phyloP scores from a whole-genome alignment of 2,797 vertebrate species.

The Pseudochirops corinnae region DNA sequence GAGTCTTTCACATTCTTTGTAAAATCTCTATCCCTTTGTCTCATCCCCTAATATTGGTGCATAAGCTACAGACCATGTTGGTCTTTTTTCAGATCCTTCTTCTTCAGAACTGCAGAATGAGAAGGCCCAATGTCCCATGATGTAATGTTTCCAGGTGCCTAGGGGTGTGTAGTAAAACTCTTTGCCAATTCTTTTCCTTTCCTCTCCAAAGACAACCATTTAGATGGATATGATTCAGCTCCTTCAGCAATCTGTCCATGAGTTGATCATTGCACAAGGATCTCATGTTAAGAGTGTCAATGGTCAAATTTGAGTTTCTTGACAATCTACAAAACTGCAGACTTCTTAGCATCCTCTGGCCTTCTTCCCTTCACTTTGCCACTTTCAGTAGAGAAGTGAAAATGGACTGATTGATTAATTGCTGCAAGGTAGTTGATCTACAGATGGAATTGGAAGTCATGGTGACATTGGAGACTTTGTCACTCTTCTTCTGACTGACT shows the following conservation, averaged over 20 bases:
- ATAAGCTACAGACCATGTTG: not conserved
- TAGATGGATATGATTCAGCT: not conserved
- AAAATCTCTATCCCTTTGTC: not conserved
- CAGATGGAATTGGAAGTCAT: conserved; percentile 45
- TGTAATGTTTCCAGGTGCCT: not conserved
- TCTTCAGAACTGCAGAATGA: not conserved
- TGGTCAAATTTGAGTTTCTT: not conserved
- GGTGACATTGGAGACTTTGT: conserved; percentile 42
- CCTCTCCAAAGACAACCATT: not conserved
- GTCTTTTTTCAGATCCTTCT: not conserved
- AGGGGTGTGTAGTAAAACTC: not conserved
- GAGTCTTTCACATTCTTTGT: not conserved
- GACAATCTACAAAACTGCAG: not conserved
- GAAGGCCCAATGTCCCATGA: not conserved
- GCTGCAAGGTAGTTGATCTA: conserved; percentile 54
- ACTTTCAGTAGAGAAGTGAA: not conserved
- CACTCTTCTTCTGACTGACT: not conserved
- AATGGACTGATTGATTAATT: conserved; percentile 29
- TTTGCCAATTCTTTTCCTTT: not conserved
- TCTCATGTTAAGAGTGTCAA: not conserved
- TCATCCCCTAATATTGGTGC: not conserved
- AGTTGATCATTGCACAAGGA: not conserved
- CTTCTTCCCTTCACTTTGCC: not conserved
- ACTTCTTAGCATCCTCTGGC: not conserved
- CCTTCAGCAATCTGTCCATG: not conserved